Conservation (phyloP, 2,113 vertebrate species). For the Lates calcarifer region DNA sequence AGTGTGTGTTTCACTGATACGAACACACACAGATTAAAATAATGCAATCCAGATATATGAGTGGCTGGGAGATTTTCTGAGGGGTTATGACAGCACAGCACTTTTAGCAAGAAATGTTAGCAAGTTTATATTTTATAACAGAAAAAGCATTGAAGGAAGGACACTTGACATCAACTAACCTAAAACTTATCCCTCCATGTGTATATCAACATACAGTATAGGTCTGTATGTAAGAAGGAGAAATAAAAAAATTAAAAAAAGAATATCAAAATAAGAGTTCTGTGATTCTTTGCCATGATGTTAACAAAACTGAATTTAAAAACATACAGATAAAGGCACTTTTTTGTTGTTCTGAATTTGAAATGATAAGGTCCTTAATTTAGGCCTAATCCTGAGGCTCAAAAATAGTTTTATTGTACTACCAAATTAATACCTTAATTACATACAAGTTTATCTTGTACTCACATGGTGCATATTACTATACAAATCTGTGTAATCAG, state of each 20-base stretch:
- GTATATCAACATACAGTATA: not conserved
- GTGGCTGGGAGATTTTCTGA: not conserved
- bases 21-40: conserved; percentile 26
- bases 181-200: not conserved
- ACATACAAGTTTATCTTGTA: not conserved
- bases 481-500: not conserved
- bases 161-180: not conserved
- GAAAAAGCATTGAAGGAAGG: not conserved
- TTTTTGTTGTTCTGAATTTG: too few species aligned
- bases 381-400: too few species aligned
- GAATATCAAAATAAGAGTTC: not conserved
- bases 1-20: not conserved
- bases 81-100: not conserved
- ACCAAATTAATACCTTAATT: not conserved
- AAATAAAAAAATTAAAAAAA: not conserved
- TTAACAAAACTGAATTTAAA: not conserved
- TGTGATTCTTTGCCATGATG: not conserved
- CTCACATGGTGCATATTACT: not conserved
- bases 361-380: not conserved
- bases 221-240: not conserved
- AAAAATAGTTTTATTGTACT: not conserved
- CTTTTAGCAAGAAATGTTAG: not conserved
- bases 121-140: not conserved
- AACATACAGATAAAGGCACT: not conserved
- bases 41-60: not conserved